A percentile compares a stretch with the other conserved stretches of the same genome.
Conservation (phyloP, 2,888 invertebrate species). For the Morpho achilles region DNA sequence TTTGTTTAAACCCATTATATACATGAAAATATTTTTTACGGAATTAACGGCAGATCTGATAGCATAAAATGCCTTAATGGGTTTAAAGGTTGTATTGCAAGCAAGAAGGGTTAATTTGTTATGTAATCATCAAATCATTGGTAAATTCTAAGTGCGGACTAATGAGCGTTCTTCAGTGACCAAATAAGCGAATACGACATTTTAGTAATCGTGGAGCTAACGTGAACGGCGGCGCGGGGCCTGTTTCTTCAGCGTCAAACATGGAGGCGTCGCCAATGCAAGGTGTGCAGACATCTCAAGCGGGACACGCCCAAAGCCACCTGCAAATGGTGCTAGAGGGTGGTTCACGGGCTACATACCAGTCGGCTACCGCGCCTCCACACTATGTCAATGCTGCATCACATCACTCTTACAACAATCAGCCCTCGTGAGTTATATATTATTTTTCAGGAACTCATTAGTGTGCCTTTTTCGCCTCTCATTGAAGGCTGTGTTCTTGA, state of each 20-base stretch:
- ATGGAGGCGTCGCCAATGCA: conserved; percentile 22
- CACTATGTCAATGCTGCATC: conserved; percentile 43
- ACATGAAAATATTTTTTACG: no score
- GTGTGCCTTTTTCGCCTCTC: no score
- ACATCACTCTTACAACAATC: conserved; percentile 45
- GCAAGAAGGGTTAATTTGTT: no score
- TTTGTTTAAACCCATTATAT: no score
- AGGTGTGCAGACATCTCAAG: conserved; percentile 26
- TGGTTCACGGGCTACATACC: conserved; percentile 49
- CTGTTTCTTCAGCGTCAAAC: conserved; percentile 24
- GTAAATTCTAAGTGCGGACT: neutral
- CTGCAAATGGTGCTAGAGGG: conserved; percentile 74
- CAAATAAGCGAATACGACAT: neutral
- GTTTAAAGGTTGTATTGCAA: no score
- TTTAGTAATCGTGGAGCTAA: conserved; percentile 42
- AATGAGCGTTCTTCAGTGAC: neutral
- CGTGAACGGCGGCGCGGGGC: conserved; percentile 51
- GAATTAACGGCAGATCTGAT: no score
- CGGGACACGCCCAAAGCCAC: conserved; percentile 46
- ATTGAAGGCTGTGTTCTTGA: no score
- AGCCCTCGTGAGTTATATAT: conserved; percentile 24
- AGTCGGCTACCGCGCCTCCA: conserved; percentile 33
- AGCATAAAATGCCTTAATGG: no score
- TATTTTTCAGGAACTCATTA: neutral
- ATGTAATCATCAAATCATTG: no score